Conservation (phyloP, 2,797 vertebrate species). For the Iguana delicatissima region DNA sequence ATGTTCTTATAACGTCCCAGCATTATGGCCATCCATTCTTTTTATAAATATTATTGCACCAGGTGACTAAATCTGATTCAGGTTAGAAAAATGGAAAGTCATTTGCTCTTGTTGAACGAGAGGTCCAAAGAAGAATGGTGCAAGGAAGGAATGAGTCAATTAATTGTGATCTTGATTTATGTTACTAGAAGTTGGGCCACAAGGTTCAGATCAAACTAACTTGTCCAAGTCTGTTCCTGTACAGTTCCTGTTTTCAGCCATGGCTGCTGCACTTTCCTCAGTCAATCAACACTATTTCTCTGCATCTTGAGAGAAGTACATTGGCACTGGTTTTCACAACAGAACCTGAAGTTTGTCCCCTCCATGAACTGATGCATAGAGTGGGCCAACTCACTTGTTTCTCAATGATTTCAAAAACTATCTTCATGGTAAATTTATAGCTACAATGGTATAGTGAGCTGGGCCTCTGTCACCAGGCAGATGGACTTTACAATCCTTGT, state of each 20-base stretch:
- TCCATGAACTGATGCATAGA: background rate
- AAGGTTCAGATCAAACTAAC: background rate
- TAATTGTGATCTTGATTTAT: background rate
- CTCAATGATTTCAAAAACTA: no score
- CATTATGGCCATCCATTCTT: background rate
- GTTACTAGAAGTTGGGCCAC: background rate
- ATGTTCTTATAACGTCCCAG: background rate
- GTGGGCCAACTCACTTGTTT: background rate
- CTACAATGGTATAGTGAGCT: no score
- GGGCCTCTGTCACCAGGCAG: no score
- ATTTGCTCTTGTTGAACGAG: background rate
- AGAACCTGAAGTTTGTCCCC: background rate
- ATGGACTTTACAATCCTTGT: no score
- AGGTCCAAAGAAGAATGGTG: background rate
- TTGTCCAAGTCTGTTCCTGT: background rate
- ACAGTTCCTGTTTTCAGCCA: background rate
- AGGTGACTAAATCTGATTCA: background rate
- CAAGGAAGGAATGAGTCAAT: background rate
- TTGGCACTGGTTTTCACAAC: background rate
- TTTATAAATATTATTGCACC: background rate
- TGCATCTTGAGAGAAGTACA: background rate
- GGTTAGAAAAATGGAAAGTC: background rate
- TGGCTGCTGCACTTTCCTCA: background rate
- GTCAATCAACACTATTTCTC: background rate
- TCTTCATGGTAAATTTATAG: no score